These are phyloP conservation scores for Atrina japonica DNA, from an alignment of 2,888 invertebrate species.

Conservation along the genomic window DNA sequence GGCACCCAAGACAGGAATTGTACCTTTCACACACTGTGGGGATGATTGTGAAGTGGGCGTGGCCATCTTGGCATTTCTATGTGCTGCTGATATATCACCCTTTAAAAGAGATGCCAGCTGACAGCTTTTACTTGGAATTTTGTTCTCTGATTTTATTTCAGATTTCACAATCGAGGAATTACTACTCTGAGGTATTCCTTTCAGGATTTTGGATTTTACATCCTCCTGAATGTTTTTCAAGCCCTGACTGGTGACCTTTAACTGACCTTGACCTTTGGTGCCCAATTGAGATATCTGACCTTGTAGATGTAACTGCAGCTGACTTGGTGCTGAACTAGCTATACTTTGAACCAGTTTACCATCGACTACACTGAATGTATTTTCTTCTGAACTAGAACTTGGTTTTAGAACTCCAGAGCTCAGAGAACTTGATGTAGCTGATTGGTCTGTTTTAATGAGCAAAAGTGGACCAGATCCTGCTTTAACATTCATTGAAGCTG, in stretches of 20 bases:
- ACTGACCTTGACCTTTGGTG: slow-evolving; percentile 42
- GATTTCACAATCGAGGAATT: slow-evolving; percentile 3
- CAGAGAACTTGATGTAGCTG: background rate
- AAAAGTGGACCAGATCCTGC: slow-evolving; percentile 9
- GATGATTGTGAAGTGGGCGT: background rate
- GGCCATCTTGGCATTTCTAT: slow-evolving; percentile 9
- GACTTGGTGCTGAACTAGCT: slow-evolving; percentile 1
- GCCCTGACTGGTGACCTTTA: slow-evolving; percentile 64
- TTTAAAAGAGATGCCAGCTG: slow-evolving; percentile 22
- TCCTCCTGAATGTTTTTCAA: slow-evolving; percentile 39
- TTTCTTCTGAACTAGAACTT: background rate
- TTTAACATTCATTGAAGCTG: background rate
- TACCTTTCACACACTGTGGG: background rate
- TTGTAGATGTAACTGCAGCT: slow-evolving; percentile 7
- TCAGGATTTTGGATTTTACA: background rate
- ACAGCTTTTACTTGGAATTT: slow-evolving; percentile 15
- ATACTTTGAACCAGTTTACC: background rate
- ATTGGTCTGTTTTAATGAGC: slow-evolving; percentile 18
- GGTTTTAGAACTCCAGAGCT: background rate
- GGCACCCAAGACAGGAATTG: background rate
- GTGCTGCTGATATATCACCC: slow-evolving; percentile 19
- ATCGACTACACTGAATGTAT: too few relatives aligned
- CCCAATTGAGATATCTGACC: slow-evolving; percentile 10
- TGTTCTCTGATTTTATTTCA: slow-evolving; percentile 1
- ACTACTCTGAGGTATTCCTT: background rate